Percentiles rank a stretch among this genome's conserved stretches.
Evolutionary conservation across 2,888 invertebrate species (phyloP).

Genomic region (Tipula helvola): DNA sequence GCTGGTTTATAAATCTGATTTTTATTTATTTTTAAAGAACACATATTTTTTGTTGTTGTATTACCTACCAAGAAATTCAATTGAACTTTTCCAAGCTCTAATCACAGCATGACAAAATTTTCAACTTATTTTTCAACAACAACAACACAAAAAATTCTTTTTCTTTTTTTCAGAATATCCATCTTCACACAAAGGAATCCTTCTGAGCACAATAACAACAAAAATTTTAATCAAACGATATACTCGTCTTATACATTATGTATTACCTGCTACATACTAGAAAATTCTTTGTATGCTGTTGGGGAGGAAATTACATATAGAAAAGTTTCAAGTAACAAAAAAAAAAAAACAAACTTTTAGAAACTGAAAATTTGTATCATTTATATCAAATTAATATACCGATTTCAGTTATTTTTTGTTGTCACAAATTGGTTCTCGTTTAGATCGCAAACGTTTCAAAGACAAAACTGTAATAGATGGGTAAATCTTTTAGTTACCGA

Average conservation of each 20-base stretch:
- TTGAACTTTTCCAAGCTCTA: neutral
- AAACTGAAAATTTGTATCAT: neutral
- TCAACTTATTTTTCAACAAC: neutral
- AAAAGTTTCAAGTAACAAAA: neutral
- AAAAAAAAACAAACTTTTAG: neutral
- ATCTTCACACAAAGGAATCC: neutral
- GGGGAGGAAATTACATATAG: neutral
- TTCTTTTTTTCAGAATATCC: neutral
- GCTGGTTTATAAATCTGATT: too few species aligned
- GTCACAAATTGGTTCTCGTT: neutral
- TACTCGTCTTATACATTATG: neutral
- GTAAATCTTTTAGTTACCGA: neutral
- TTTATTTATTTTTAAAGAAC: too few species aligned
- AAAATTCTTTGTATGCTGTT: neutral
- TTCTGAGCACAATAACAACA: neutral
- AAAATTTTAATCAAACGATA: neutral
- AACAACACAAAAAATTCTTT: neutral
- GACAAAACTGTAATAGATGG: neutral
- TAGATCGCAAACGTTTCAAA: neutral
- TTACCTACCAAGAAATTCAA: neutral
- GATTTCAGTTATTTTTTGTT: neutral
- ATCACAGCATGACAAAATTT: neutral
- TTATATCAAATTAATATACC: neutral
- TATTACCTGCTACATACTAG: neutral
- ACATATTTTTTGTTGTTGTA: neutral